Conservation (phyloP, 2,797 vertebrate genomes). For the Chaetophractus vellerosus region DNA sequence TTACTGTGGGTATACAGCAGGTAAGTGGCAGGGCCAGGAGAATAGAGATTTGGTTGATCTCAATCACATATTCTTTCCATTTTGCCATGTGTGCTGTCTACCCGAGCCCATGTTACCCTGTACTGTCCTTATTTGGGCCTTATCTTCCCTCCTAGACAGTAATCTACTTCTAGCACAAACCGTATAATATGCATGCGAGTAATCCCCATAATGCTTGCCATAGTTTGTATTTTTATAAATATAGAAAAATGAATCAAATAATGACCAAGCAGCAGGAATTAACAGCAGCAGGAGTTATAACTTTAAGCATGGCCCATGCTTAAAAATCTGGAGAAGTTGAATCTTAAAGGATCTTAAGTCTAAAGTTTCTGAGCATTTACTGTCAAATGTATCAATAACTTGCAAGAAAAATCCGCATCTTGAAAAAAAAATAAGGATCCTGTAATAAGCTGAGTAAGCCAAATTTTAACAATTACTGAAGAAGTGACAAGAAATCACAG, state of each 20-base stretch:
- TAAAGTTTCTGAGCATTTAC: neutral
- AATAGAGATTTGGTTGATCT: neutral
- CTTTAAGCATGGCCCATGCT: neutral
- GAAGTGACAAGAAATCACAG: conserved; percentile 67
- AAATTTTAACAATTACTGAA: conserved; percentile 65
- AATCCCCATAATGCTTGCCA: neutral
- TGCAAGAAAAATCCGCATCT: conserved; percentile 15
- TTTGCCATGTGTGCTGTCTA: neutral
- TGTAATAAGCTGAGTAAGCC: conserved; percentile 39
- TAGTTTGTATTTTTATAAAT: neutral
- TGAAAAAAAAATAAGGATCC: neutral
- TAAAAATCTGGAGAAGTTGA: neutral
- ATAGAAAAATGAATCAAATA: neutral
- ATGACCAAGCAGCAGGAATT: neutral
- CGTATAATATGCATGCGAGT: neutral
- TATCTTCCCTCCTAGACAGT: neutral
- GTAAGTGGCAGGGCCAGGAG: neutral
- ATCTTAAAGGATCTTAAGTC: neutral
- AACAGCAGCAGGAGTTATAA: neutral
- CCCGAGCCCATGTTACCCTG: neutral
- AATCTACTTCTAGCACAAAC: neutral
- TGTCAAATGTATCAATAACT: neutral
- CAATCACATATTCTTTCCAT: neutral
- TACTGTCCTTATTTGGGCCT: neutral
- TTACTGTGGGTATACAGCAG: neutral